Conservation (phyloP, 2,888 invertebrate genomes). For the Macrosiphum euphorbiae region DNA sequence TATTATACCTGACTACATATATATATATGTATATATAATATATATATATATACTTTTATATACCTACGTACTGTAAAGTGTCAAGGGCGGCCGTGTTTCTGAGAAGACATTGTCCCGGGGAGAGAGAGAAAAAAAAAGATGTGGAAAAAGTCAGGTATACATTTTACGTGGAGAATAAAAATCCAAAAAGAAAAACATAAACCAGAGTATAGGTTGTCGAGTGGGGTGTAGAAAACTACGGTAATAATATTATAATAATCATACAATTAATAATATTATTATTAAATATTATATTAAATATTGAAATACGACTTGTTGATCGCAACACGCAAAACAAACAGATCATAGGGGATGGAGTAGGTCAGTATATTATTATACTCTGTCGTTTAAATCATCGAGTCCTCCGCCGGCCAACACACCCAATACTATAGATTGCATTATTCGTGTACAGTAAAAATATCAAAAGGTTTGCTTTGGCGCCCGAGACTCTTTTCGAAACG, state of each 20-base stretch:
- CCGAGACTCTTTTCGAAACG: background rate
- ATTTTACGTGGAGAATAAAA: background rate
- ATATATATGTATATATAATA: no score
- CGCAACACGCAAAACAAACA: constrained; percentile 1
- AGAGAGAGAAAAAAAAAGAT: background rate
- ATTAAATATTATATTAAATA: background rate
- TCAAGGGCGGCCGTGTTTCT: background rate
- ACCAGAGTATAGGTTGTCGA: background rate
- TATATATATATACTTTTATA: background rate
- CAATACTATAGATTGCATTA: background rate
- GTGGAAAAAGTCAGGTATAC: background rate
- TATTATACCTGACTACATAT: background rate
- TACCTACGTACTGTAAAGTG: background rate
- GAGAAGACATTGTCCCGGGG: constrained; percentile 15
- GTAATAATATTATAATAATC: background rate
- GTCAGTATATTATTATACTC: background rate
- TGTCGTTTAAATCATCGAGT: background rate
- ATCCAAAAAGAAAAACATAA: background rate
- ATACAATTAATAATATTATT: background rate
- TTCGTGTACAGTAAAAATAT: background rate
- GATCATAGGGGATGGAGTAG: background rate
- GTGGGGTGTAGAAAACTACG: background rate
- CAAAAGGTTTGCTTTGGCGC: background rate
- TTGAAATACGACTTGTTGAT: background rate
- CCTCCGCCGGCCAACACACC: background rate